Evolutionary conservation across 2,113 vertebrate genomes (phyloP).

Genomic region (Coregonus clupeaformis): DNA sequence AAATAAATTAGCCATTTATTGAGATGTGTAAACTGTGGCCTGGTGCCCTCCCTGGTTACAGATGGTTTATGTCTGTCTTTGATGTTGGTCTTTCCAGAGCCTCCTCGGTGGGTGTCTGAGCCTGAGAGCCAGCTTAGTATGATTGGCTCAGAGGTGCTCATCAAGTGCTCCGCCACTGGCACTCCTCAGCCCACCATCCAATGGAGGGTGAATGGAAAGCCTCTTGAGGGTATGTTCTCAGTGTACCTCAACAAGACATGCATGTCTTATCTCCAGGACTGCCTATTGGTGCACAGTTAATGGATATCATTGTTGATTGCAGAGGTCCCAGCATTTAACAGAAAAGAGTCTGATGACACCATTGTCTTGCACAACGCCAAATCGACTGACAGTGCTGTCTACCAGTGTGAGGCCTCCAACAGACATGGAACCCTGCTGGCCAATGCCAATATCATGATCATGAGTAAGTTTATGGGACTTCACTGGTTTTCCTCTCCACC

Average conservation of each 20-base stretch:
- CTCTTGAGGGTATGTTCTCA: slow-evolving; percentile 75
- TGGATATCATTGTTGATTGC: slow-evolving; percentile 15
- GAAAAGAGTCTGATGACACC: slow-evolving; percentile 65
- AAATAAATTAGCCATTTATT: too few species aligned
- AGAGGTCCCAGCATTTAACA: slow-evolving; percentile 65
- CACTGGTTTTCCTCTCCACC: too few species aligned
- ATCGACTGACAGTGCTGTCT: slow-evolving; percentile 85
- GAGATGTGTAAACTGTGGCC: too few species aligned
- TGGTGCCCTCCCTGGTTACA: too few species aligned
- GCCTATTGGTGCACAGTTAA: not conserved
- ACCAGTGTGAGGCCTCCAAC: slow-evolving; percentile 91
- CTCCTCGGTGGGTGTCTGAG: slow-evolving; percentile 83
- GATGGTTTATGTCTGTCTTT: not conserved
- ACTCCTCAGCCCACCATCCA: slow-evolving; percentile 77
- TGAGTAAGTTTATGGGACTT: slow-evolving; percentile 76
- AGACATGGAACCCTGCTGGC: slow-evolving; percentile 85
- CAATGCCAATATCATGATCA: slow-evolving; percentile 87
- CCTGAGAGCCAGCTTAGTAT: slow-evolving; percentile 82
- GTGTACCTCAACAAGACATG: not conserved
- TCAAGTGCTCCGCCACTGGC: slow-evolving; percentile 85
- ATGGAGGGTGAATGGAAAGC: slow-evolving; percentile 86
- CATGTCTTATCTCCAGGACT: not conserved
- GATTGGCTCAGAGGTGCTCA: slow-evolving; percentile 75
- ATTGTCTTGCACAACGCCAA: slow-evolving; percentile 81
- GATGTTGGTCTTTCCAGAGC: slow-evolving; percentile 73